phyloP scores from a whole-genome alignment of 1,140 invertebrate species.

The Berghia stephanieae region DNA sequence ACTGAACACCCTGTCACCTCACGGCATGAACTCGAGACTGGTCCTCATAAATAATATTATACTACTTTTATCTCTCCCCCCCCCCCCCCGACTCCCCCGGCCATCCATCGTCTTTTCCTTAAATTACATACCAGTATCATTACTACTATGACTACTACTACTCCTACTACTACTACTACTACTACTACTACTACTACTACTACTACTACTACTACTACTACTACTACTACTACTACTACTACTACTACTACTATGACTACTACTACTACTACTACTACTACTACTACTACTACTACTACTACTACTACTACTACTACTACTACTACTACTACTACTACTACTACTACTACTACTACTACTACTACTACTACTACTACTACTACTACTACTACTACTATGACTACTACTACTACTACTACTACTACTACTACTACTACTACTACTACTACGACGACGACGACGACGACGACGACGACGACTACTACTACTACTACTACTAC shows the following conservation, averaged over 20 bases:
- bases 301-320: constrained; percentile 7
- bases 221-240: background rate
- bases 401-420: constrained; percentile 1
- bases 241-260: too few species aligned
- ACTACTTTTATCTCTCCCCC: too few species aligned
- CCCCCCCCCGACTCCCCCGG: too few species aligned
- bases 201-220: background rate
- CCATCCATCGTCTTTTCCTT: too few species aligned
- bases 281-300: background rate
- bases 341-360: background rate
- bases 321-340: constrained; percentile 8
- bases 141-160: too few species aligned
- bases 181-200: constrained; percentile 3
- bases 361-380: constrained; percentile 7
- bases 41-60: too few species aligned
- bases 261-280: constrained; percentile 7
- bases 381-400: background rate
- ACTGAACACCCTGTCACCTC: too few species aligned
- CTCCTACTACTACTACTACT: too few species aligned
- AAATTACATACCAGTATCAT: too few species aligned
- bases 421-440: constrained; percentile 3
- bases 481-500: constrained; percentile 6
- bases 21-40: too few species aligned
- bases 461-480: too few species aligned
- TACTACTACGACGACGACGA: too few species aligned